A percentile compares a stretch with the other conserved stretches of the same genome.
phyloP scores from a whole-genome alignment of 2,888 invertebrate genomes.

The Poecilobothrus nobilitatus region DNA sequence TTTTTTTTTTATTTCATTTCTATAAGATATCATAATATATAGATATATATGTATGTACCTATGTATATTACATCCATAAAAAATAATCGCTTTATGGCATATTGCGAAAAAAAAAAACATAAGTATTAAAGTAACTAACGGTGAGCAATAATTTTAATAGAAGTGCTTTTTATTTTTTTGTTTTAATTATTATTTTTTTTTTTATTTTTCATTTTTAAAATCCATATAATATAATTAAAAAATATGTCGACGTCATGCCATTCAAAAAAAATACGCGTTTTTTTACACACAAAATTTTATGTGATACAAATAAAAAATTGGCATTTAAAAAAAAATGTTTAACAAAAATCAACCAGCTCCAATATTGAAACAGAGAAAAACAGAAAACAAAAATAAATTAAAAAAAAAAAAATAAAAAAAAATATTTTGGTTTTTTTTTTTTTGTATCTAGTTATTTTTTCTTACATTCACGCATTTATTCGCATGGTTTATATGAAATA shows the following conservation, averaged over 20 bases:
- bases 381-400: not conserved
- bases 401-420: not conserved
- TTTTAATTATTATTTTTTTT: no score
- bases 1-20: no score
- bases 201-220: no score
- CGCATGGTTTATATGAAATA: not conserved
- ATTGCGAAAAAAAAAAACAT: not conserved
- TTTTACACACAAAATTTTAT: not conserved
- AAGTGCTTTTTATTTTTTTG: no score
- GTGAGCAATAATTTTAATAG: not conserved
- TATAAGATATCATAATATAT: no score
- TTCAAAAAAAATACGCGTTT: not conserved
- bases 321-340: not conserved
- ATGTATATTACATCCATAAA: no score
- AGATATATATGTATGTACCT: no score
- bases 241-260: not conserved
- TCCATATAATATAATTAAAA: no score
- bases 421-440: not conserved
- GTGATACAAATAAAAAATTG: not conserved
- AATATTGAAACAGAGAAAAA: not conserved
- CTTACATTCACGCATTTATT: not conserved
- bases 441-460: not conserved
- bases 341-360: not conserved
- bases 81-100: not conserved
- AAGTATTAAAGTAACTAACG: not conserved